Percentiles rank a stretch among this genome's conserved stretches.
phyloP scores from a whole-genome alignment of 2,888 invertebrate species.

The Sericinus montela region DNA sequence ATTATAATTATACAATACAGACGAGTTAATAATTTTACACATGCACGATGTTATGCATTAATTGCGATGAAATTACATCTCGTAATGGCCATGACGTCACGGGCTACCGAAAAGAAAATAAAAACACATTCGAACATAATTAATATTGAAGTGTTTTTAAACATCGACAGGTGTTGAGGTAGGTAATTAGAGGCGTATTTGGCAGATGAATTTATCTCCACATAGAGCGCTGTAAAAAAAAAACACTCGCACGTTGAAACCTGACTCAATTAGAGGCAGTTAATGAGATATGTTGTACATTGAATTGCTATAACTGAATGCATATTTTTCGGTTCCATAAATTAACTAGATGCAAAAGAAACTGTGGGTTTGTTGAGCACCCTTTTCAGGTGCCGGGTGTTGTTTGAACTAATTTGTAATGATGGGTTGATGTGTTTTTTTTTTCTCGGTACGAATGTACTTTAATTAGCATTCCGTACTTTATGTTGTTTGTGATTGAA shows the following conservation, averaged over 20 bases:
- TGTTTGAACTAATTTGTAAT: background rate
- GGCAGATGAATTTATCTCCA: conserved; percentile 12
- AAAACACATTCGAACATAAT: background rate
- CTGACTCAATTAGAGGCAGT: conserved; percentile 13
- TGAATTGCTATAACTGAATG: conserved; percentile 9
- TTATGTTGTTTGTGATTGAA: no score
- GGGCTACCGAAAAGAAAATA: background rate
- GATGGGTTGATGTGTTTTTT: no score
- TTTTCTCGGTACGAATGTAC: no score
- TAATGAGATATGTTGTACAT: conserved; percentile 16
- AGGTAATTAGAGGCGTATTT: conserved; percentile 15
- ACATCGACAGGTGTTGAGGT: conserved; percentile 3
- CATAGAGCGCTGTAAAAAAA: conserved; percentile 11
- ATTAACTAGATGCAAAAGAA: background rate
- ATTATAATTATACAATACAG: no score
- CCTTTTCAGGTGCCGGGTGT: background rate
- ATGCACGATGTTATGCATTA: no score
- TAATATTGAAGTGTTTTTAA: background rate
- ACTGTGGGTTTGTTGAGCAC: background rate
- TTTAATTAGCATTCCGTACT: no score
- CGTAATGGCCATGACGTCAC: no score
- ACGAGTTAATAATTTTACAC: no score
- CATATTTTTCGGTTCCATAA: conserved; percentile 4
- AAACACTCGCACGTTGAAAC: conserved; percentile 4
- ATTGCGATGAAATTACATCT: no score